Conservation (phyloP, 1,140 invertebrate genomes). For the Limonius californicus region DNA sequence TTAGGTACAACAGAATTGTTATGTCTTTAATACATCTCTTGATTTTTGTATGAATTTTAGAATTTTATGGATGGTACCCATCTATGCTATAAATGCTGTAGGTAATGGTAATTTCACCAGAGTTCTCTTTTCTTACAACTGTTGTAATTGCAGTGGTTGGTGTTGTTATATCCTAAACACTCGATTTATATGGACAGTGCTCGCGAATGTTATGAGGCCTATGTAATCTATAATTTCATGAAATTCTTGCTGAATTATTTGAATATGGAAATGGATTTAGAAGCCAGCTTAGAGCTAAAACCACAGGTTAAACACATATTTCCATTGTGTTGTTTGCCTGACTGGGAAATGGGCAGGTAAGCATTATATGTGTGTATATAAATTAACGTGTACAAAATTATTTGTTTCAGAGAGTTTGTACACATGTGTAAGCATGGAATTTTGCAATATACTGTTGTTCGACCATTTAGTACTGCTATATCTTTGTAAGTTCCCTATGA, state of each 20-base stretch:
- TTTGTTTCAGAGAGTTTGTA: constrained; percentile 71
- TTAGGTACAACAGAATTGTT: constrained; percentile 58
- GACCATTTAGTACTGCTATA: constrained; percentile 83
- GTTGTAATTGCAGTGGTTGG: constrained; percentile 65
- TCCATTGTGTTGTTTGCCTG: constrained; percentile 76
- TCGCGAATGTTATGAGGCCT: constrained; percentile 93
- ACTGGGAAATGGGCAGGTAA: constrained; percentile 84
- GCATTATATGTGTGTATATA: not conserved
- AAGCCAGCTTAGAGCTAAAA: constrained; percentile 76
- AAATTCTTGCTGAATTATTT: constrained; percentile 89
- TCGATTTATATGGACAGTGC: constrained; percentile 90
- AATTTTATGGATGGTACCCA: constrained; percentile 97
- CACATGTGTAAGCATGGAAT: constrained; percentile 95
- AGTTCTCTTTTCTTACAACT: constrained; percentile 17
- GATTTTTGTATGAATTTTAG: constrained; percentile 59
- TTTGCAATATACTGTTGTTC: constrained; percentile 87
- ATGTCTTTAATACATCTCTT: not conserved
- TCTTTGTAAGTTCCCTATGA: constrained; percentile 84
- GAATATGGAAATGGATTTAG: constrained; percentile 76
- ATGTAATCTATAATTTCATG: constrained; percentile 98
- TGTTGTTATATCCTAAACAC: constrained; percentile 73
- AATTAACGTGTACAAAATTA: not conserved
- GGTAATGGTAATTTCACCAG: no score
- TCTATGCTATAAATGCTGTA: constrained; percentile 92
- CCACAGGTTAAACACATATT: constrained; percentile 82